Base-by-base conservation (phyloP, 2,113 vertebrate species). In the Pachyramphus minor region DNA sequence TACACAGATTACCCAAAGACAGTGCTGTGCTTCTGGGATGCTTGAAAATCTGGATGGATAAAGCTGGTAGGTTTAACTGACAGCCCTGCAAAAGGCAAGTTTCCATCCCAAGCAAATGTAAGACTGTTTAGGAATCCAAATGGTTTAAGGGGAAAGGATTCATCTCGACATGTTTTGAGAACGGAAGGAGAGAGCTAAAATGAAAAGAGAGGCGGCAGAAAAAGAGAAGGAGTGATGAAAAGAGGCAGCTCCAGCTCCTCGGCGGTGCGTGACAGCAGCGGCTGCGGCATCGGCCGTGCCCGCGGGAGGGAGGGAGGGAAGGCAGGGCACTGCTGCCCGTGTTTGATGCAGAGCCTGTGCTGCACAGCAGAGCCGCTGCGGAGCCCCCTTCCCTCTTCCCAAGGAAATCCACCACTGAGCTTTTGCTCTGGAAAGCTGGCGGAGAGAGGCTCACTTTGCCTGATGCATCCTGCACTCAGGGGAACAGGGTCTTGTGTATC, bases 401-500 rank as follows among this genome's bases (percentile, higher is more conserved):
- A 18, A 25, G 47, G 49, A 64, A 89, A 52, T 6, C 56, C 78
- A 87, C 17, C 5, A 0, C 30, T 0, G 6, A 64, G 64, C 56
- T 52, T 53, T 8, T 44, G 24, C 78, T 17, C 1, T 11, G 62
- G 56, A 15, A 58, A 56, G 23, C 52, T 18, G 24, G 14, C 56
- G n/a, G 17, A 31, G 14, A 19, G 89, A 33, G 59, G 41, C 11
- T 30, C 23, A 0, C 56, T 45, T 18, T 30, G 39, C 56, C 73
- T 0, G 27, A 20, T 39, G 27, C 58, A 44, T 58, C 25, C 76
- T 12, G 21, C 0, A 0, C 60, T 47, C 58, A 8, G 35, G 14
- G 17, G 50, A 68, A 67, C 9, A 2, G 67, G 47, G 30, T 53
- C 80, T 28, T 3, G 5, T 0, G 30, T 23, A 75, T 12, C 21